These are phyloP conservation scores for Propithecus coquereli DNA, from an alignment of 2,113 vertebrate genomes.

Conservation along the genomic window DNA sequence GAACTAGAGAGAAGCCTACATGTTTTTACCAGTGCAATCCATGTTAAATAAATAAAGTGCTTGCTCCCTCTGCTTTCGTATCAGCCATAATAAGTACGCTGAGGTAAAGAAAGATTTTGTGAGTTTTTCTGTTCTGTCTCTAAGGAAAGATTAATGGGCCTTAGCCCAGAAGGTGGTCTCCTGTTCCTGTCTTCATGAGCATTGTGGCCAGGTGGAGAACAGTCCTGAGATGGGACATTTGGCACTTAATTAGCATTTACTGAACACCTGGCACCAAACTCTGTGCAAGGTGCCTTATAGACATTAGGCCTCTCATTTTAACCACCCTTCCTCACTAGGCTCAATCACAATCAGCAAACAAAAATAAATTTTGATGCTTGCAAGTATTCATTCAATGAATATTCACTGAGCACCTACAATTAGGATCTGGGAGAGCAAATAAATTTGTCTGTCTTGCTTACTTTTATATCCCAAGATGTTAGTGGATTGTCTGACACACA, in stretches of 20 bases:
- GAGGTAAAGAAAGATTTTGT: neutral
- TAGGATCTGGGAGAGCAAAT: neutral
- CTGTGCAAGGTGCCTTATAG: neutral
- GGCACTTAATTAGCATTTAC: neutral
- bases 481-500: neutral
- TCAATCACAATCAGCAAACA: neutral
- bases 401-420: neutral
- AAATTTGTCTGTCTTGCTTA: neutral
- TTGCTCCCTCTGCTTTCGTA: neutral
- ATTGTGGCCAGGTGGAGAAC: neutral
- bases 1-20: neutral
- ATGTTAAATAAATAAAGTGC: neutral
- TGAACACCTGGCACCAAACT: neutral
- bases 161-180: neutral
- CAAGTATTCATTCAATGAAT: conserved; percentile 10
- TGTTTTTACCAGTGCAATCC: neutral
- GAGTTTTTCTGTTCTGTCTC: neutral
- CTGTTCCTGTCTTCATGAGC: neutral
- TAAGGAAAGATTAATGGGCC: neutral
- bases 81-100: neutral
- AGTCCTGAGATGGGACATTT: neutral
- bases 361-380: neutral
- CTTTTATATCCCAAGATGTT: neutral
- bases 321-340: neutral
- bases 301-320: neutral